A percentile compares a stretch with the other conserved stretches of the same genome.
phyloP scores from a whole-genome alignment of 2,113 vertebrate species.

The Rutilus rutilus region DNA sequence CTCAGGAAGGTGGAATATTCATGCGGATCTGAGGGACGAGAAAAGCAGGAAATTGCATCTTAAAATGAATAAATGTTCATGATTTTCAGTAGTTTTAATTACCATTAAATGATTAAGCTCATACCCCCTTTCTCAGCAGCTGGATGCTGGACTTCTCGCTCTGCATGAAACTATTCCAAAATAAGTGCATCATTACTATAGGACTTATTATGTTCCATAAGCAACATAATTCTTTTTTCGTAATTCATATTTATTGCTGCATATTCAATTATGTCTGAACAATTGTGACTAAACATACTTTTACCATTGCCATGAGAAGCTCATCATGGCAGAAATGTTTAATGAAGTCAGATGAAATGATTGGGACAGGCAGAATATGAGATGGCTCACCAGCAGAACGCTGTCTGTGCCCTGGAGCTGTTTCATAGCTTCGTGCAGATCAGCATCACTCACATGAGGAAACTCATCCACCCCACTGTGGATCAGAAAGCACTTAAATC shows the following conservation, averaged over 20 bases:
- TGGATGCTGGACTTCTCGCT: slow-evolving; percentile 68
- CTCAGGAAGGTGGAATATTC: slow-evolving; percentile 80
- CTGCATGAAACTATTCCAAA: slow-evolving; percentile 78
- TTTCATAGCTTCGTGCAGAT: slow-evolving; percentile 78
- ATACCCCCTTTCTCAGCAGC: slow-evolving; percentile 61
- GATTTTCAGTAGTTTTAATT: neutral
- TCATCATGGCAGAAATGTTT: neutral
- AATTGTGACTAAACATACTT: neutral
- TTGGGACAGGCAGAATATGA: slow-evolving; percentile 8
- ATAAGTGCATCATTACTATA: neutral
- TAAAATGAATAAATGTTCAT: neutral
- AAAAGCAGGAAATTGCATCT: neutral
- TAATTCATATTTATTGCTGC: neutral
- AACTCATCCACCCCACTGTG: slow-evolving; percentile 83
- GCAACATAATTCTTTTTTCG: neutral
- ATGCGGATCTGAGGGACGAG: slow-evolving; percentile 67
- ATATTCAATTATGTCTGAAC: neutral
- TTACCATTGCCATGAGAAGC: no score
- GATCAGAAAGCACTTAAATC: slow-evolving; percentile 86
- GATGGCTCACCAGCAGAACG: slow-evolving; percentile 77
- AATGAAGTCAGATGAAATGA: neutral
- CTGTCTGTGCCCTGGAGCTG: slow-evolving; percentile 79
- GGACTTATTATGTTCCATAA: neutral
- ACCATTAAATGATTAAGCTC: neutral
- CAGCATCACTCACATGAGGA: slow-evolving; percentile 73